Conservation (phyloP, 2,888 invertebrate genomes). For the Tetragonisca angustula region DNA sequence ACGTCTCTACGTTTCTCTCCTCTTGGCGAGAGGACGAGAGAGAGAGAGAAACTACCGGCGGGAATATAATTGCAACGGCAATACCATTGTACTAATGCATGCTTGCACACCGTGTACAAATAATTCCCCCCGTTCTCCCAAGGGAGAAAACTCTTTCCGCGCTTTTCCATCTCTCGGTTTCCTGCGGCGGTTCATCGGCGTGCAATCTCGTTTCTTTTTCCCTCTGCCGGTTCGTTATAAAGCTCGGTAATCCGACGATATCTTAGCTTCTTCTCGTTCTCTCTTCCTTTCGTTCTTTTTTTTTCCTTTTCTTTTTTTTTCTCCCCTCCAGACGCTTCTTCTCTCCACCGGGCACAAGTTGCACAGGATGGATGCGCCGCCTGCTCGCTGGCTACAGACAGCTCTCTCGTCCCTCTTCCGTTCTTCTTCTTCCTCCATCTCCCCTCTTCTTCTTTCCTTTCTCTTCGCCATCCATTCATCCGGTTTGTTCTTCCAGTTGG, state of each 20-base stretch:
- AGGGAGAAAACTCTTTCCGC: slow-evolving; percentile 19
- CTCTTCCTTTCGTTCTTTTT: not conserved
- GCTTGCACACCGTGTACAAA: slow-evolving; percentile 40
- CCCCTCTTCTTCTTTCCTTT: not conserved
- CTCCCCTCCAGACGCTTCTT: not conserved
- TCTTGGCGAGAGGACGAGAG: not conserved
- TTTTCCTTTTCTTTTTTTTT: not conserved
- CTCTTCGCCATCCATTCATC: not conserved
- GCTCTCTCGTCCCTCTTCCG: not conserved
- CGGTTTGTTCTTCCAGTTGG: slow-evolving; percentile 34
- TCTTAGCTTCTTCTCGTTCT: slow-evolving; percentile 38
- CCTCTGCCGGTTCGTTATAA: slow-evolving; percentile 39
- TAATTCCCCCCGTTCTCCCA: slow-evolving; percentile 44
- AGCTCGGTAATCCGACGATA: slow-evolving; percentile 55
- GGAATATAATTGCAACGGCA: slow-evolving; percentile 43
- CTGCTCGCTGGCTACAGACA: too few relatives aligned
- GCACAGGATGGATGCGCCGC: not conserved
- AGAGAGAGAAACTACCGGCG: not conserved
- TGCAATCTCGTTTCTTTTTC: slow-evolving; percentile 46
- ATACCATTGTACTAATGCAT: slow-evolving; percentile 50
- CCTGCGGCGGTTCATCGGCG: slow-evolving; percentile 44
- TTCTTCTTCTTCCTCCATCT: too few relatives aligned
- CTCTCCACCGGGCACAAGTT: not conserved
- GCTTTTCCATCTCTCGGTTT: slow-evolving; percentile 41
- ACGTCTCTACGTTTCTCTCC: not conserved